Evolutionary conservation across 2,888 invertebrate genomes (phyloP).

Genomic region (Limnephilus auricula): DNA sequence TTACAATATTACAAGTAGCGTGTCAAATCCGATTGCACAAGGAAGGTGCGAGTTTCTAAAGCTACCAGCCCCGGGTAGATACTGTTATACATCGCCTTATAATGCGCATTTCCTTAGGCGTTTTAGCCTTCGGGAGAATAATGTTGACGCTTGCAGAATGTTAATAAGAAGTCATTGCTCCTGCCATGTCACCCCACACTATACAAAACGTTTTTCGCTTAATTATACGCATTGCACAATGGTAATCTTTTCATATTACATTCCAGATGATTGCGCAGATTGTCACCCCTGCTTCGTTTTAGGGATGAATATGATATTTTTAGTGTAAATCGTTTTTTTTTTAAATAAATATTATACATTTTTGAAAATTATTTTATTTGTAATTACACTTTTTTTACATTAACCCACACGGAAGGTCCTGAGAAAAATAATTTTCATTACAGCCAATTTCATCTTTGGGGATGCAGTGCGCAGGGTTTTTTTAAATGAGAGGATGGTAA

Average conservation of each 20-base stretch:
- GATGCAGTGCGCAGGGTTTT: no score
- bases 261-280: neutral
- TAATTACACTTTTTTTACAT: no score
- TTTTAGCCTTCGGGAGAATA: slow-evolving; percentile 3
- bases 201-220: neutral
- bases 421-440: no score
- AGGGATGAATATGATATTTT: neutral
- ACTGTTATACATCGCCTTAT: neutral
- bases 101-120: neutral
- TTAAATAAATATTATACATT: no score
- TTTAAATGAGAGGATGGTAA: no score
- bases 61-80: neutral
- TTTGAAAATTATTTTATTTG: no score
- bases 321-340: neutral
- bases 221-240: neutral
- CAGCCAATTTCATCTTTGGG: no score
- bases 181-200: neutral
- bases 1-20: neutral
- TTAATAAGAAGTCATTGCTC: slow-evolving; percentile 4
- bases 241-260: neutral
- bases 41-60: neutral
- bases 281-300: neutral
- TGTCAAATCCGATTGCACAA: neutral
- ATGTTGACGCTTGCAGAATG: slow-evolving; percentile 7
- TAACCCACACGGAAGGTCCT: no score